Base-by-base conservation (phyloP, 2,113 vertebrate genomes). In the Genyomyrus donnyi region DNA sequence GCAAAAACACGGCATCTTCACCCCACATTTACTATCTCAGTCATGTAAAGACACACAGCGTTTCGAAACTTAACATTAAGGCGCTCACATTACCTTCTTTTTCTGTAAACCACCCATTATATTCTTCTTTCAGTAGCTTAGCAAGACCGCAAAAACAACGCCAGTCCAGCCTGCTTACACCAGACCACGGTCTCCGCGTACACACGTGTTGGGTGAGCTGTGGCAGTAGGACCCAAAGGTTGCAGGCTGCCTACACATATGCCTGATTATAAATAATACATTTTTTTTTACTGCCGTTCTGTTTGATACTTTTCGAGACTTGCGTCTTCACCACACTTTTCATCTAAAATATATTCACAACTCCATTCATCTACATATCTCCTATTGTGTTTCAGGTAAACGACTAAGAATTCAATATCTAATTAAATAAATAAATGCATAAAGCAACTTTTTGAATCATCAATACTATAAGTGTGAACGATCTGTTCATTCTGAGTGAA, bases 61-160 rank as follows among this genome's bases (percentile, higher is more conserved):
- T 84, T 49, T 15, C 10, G 19, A 87, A 15, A 50, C 24, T 15
- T n/a, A 15, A 86, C 45, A 21, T 10, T 1, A 27, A 39, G 1
- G 0, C 42, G 50, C 27, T 77, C 17, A 87, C 17, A 66, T 89
- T 92, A 96, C 96, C 95, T 96, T 96, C 91, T 96, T 96, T 93
- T 96, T 96, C 80, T 95, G 95, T 91, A 95, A 87, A 13, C 96
- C 96, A 24, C 96, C 96, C 96, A 96, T 96, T 91, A 91, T 52
- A 62, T 13, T 77, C 8, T 77, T 66, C 15, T 31, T 84, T 89
- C 13, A 52, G 27, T 87, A 35, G 15, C 7, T 11, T 13, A 27
- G 62, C 62, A 66, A 66, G n/a, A 27, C 2, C 58, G 3, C 24
- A 27, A 87, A n/a, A 45, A 3, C 1, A 0, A 19, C 31, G 80